These are phyloP conservation scores for Uropsilus gracilis DNA, from an alignment of 2,113 vertebrate species.

Conservation along the genomic window DNA sequence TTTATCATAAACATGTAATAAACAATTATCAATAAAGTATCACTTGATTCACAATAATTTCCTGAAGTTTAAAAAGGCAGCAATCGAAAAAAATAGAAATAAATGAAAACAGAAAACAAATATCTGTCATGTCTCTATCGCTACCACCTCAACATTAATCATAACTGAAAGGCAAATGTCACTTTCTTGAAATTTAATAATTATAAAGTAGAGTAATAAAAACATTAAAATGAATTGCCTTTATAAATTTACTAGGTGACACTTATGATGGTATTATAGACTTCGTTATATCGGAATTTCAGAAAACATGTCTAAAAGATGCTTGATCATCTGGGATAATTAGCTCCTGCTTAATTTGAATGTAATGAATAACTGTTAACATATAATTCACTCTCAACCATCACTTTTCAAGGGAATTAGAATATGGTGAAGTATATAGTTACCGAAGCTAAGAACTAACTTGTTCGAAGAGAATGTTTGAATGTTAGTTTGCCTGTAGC, in stretches of 20 bases:
- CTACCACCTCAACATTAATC: not conserved
- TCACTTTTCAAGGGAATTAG: constrained; percentile 24
- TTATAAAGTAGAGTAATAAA: not conserved
- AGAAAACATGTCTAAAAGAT: not conserved
- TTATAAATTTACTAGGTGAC: not conserved
- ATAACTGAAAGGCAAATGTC: not conserved
- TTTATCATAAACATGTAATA: not conserved
- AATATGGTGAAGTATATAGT: not conserved
- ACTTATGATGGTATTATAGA: not conserved
- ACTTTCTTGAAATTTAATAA: not conserved
- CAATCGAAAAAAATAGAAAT: not conserved
- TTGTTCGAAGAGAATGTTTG: not conserved
- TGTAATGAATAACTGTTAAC: not conserved
- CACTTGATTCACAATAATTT: constrained; percentile 14
- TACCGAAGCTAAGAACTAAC: not conserved
- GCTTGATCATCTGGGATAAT: not conserved
- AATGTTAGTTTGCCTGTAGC: not conserved
- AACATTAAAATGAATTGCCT: not conserved
- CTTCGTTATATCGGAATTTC: not conserved
- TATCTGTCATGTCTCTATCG: not conserved
- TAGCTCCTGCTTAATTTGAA: not conserved
- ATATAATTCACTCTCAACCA: not conserved
- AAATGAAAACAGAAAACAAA: not conserved
- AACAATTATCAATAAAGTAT: not conserved
- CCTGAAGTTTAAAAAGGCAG: not conserved